phyloP scores from a whole-genome alignment of 2,888 invertebrate species.

The Muschampia staudingeri region DNA sequence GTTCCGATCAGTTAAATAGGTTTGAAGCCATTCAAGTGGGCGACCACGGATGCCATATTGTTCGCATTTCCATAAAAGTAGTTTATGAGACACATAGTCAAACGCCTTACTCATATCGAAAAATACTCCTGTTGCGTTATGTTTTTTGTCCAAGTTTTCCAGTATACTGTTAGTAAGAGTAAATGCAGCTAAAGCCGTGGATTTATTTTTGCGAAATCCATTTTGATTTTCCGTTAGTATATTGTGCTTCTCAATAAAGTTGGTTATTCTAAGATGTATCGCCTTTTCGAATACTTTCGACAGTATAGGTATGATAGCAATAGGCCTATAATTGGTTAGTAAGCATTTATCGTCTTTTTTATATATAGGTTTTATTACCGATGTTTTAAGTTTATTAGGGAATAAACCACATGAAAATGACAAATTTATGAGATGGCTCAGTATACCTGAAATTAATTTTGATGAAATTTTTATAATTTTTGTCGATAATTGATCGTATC shows the following conservation, averaged over 20 bases:
- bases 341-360: not conserved
- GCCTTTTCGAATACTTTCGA: conserved; percentile 17
- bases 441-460: not conserved
- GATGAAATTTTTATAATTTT: not conserved
- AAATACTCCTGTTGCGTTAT: not conserved
- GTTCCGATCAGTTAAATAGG: not conserved
- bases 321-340: not conserved
- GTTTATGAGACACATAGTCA: not conserved
- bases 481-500: not conserved
- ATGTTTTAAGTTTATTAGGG: not conserved
- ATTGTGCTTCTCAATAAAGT: conserved; percentile 3
- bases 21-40: conserved; percentile 24
- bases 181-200: conserved; percentile 12
- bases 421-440: not conserved
- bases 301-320: conserved; percentile 8
- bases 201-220: conserved; percentile 13
- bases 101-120: conserved; percentile 21
- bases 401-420: not conserved
- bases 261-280: not conserved
- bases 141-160: conserved; percentile 19
- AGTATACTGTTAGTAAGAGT: conserved; percentile 3
- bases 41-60: conserved; percentile 22
- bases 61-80: conserved; percentile 28
- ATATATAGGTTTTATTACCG: not conserved
- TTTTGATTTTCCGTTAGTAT: not conserved